A percentile compares a stretch with the other conserved stretches of the same genome.
Conservation (phyloP, 2,113 vertebrate genomes). For the Actenoides lindsayi region DNA sequence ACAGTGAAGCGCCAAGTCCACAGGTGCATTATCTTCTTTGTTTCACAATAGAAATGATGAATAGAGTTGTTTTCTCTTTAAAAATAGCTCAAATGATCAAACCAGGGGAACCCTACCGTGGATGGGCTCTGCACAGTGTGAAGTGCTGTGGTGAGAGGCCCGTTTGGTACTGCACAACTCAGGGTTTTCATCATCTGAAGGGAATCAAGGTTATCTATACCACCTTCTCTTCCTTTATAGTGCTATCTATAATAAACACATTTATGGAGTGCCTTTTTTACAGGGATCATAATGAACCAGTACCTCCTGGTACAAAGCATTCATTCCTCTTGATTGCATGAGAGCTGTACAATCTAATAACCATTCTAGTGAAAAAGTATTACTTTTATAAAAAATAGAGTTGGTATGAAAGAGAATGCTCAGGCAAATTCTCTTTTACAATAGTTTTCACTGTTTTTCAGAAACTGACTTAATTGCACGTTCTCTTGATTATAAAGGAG, state of each 20-base stretch:
- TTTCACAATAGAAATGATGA: neutral
- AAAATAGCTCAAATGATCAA: neutral
- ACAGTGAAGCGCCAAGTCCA: neutral
- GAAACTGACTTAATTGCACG: neutral
- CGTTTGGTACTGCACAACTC: neutral
- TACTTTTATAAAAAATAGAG: neutral
- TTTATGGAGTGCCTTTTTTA: neutral
- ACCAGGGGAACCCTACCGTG: fast-evolving
- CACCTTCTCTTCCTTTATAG: neutral
- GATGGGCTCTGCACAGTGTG: neutral
- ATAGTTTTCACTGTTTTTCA: neutral
- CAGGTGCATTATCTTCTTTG: neutral
- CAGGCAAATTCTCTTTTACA: neutral
- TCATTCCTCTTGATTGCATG: neutral
- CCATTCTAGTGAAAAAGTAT: neutral
- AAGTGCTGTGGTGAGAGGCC: neutral
- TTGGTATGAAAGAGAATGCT: neutral
- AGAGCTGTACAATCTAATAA: neutral
- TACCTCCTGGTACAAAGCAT: neutral
- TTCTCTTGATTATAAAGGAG: neutral
- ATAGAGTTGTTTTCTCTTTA: neutral
- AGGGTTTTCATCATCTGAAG: neutral
- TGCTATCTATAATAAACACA: neutral
- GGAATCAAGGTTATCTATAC: neutral
- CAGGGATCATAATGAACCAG: neutral